A percentile compares a stretch with the other conserved stretches of the same genome.
phyloP scores from a whole-genome alignment of 2,113 vertebrate species.

The Myrmecobius fasciatus region DNA sequence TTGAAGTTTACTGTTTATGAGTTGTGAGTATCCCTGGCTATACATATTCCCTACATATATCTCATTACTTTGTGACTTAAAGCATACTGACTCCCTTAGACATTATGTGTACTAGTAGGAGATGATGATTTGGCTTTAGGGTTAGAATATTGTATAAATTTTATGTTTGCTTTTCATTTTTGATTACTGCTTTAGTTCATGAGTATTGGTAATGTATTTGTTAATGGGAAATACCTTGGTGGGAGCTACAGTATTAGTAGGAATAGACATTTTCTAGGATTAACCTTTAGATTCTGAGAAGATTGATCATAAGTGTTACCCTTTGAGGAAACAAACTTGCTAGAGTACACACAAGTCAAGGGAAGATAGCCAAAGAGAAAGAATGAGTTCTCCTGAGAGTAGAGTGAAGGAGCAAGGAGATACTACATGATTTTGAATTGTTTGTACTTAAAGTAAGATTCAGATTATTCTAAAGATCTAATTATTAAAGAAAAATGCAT shows the following conservation, averaged over 20 bases:
- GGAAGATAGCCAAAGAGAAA: too few relatives aligned
- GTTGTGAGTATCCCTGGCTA: too few relatives aligned
- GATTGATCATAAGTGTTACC: neutral
- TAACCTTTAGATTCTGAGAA: neutral
- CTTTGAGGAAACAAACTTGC: too few relatives aligned
- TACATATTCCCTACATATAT: neutral
- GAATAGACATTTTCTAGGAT: neutral
- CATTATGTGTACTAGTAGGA: neutral
- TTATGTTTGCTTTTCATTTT: neutral
- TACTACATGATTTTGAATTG: neutral
- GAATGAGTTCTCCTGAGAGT: too few relatives aligned
- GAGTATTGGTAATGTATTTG: neutral
- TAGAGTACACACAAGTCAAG: too few relatives aligned
- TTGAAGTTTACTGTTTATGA: neutral
- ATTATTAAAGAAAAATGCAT: neutral
- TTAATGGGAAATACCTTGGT: neutral
- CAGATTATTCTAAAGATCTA: neutral
- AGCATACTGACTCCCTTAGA: neutral
- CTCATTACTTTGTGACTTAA: neutral
- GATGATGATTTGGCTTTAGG: neutral
- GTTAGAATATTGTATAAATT: neutral
- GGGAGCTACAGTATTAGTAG: neutral
- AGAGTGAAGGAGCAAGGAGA: neutral
- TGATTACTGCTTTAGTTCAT: neutral
- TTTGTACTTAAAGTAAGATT: neutral